Conservation (phyloP, 2,797 vertebrate species). For the Clamator glandarius region DNA sequence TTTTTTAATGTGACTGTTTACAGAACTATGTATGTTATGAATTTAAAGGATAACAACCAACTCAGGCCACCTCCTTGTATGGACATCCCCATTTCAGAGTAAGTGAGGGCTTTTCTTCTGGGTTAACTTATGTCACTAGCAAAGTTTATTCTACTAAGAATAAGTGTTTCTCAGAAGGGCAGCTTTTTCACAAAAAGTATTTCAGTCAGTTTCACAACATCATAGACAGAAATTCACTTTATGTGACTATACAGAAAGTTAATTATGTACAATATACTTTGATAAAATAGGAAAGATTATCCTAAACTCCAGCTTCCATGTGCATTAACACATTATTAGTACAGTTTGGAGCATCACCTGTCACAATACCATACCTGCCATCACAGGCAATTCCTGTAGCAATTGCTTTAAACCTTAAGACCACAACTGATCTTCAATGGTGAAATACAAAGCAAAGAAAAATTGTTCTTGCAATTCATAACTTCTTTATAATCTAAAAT, state of each 20-base stretch:
- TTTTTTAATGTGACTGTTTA: not conserved
- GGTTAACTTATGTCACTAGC: not conserved
- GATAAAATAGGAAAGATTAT: slow-evolving; percentile 1
- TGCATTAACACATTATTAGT: not conserved
- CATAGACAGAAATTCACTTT: not conserved
- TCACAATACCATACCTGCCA: not conserved
- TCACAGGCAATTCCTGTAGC: not conserved
- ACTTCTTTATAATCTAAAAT: not conserved
- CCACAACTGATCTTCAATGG: not conserved
- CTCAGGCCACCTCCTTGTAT: not conserved
- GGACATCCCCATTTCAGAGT: not conserved
- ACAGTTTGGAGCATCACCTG: not conserved
- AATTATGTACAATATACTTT: not conserved
- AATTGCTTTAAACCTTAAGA: not conserved
- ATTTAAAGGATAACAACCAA: not conserved
- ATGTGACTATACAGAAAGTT: not conserved
- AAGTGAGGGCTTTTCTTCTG: not conserved
- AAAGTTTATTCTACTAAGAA: not conserved
- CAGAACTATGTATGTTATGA: not conserved
- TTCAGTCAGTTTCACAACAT: not conserved
- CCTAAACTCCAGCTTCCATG: not conserved
- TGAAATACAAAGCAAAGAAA: not conserved
- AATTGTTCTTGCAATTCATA: not conserved
- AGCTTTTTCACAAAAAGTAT: not conserved
- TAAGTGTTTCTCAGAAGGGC: not conserved